Evolutionary conservation across 2,888 invertebrate genomes (phyloP).

Genomic region (Andrena hattorfiana): DNA sequence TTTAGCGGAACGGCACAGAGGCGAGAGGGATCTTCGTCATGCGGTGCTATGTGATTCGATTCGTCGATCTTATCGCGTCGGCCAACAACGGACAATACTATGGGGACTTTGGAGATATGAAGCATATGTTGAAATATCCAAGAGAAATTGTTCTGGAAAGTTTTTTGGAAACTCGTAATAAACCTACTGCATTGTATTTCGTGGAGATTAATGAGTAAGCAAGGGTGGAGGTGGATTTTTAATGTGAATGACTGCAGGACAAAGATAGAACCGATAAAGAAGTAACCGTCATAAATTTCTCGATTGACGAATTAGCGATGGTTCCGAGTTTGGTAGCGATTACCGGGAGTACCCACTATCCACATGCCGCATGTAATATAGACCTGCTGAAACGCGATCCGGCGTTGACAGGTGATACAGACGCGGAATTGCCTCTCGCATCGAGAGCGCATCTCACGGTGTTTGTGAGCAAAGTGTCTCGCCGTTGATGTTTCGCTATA

Average conservation of each 20-base stretch:
- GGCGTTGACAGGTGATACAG: constrained; percentile 81
- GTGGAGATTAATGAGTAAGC: too few relatives aligned
- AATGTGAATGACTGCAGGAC: not conserved
- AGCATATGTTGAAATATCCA: too few relatives aligned
- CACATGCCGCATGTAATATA: constrained; percentile 73
- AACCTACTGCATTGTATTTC: too few relatives aligned
- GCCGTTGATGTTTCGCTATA: constrained; percentile 64
- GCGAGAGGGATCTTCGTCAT: too few relatives aligned
- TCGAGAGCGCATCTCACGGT: constrained; percentile 63
- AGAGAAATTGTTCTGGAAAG: too few relatives aligned
- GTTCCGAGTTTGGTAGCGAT: constrained; percentile 34
- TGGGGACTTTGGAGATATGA: too few relatives aligned
- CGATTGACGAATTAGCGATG: constrained; percentile 40
- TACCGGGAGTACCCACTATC: constrained; percentile 32
- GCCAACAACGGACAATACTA: too few relatives aligned
- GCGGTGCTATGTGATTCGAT: too few relatives aligned
- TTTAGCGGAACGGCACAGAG: too few relatives aligned
- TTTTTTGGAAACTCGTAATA: too few relatives aligned
- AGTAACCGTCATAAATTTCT: constrained; percentile 43
- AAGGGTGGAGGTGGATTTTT: too few relatives aligned
- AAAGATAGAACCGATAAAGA: not conserved
- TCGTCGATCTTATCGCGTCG: too few relatives aligned
- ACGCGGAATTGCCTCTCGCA: constrained; percentile 76
- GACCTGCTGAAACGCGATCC: constrained; percentile 75
- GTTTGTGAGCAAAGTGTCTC: constrained; percentile 70